phyloP scores from a whole-genome alignment of 2,888 invertebrate species.

The Apotomis turbidana region DNA sequence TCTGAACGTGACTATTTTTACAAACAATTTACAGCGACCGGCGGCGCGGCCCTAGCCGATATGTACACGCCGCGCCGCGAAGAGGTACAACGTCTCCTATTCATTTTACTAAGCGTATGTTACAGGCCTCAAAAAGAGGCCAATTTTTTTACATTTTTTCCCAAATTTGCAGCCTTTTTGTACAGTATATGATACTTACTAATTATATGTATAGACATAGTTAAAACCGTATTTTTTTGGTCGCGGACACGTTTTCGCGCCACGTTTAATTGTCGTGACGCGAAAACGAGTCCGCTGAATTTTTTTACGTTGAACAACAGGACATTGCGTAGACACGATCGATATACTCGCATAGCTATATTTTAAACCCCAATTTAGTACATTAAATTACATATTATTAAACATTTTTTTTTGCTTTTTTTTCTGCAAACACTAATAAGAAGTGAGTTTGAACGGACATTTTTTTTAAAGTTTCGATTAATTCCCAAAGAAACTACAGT shows the following conservation, averaged over 20 bases:
- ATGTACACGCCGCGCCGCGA: constrained; percentile 58
- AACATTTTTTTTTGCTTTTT: constrained; percentile 59
- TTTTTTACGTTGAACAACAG: constrained; percentile 69
- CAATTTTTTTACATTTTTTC: constrained; percentile 77
- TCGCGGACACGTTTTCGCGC: constrained; percentile 58
- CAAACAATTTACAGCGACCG: constrained; percentile 80
- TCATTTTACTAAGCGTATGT: constrained; percentile 82
- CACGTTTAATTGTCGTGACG: constrained; percentile 47
- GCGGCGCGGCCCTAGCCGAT: constrained; percentile 53
- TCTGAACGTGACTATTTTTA: constrained; percentile 80
- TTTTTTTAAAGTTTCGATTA: constrained; percentile 48
- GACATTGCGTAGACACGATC: constrained; percentile 68
- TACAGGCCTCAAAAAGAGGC: constrained; percentile 73
- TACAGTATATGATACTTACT: constrained; percentile 82
- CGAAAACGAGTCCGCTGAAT: constrained; percentile 58
- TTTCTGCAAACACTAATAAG: constrained; percentile 57
- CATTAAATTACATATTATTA: constrained; percentile 67
- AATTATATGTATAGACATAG: constrained; percentile 80
- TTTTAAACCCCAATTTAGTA: constrained; percentile 66
- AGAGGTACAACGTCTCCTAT: constrained; percentile 73
- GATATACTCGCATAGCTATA: constrained; percentile 69
- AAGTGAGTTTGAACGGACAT: constrained; percentile 57
- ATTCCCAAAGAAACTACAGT: constrained; percentile 67
- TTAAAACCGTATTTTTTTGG: constrained; percentile 75
- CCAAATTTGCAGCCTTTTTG: constrained; percentile 78